phyloP scores from a whole-genome alignment of 2,113 vertebrate species.

The Probosciger aterrimus region DNA sequence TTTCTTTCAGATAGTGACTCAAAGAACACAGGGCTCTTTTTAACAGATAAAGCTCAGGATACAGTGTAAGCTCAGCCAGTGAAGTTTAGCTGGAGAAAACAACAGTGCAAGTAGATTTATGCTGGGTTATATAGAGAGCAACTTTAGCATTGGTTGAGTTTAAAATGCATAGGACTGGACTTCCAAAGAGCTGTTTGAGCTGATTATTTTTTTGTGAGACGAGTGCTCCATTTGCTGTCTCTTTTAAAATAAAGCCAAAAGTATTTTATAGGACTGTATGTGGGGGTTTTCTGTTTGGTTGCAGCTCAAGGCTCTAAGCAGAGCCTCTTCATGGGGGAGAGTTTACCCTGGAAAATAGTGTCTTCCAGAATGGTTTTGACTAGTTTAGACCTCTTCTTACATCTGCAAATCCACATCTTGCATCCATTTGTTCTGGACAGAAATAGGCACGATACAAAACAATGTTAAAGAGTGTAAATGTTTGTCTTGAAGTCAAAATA shows the following conservation, averaged over 20 bases:
- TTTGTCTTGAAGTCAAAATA: neutral
- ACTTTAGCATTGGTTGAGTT: neutral
- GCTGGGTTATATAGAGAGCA: neutral
- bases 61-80: neutral
- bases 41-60: neutral
- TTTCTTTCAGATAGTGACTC: neutral
- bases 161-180: neutral
- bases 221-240: neutral
- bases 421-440: neutral
- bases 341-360: accelerated
- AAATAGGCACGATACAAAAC: neutral
- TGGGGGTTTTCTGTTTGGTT: neutral
- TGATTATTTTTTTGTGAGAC: neutral
- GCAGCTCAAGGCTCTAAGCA: neutral
- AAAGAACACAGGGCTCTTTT: neutral
- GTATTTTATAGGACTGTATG: neutral
- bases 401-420: neutral
- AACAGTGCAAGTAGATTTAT: neutral
- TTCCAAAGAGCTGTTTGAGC: neutral
- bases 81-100: neutral
- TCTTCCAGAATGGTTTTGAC: neutral
- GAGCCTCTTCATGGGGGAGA: accelerated
- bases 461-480: neutral
- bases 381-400: neutral
- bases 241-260: neutral